phyloP scores from a whole-genome alignment of 2,888 invertebrate genomes.

The Agrochola macilenta region DNA sequence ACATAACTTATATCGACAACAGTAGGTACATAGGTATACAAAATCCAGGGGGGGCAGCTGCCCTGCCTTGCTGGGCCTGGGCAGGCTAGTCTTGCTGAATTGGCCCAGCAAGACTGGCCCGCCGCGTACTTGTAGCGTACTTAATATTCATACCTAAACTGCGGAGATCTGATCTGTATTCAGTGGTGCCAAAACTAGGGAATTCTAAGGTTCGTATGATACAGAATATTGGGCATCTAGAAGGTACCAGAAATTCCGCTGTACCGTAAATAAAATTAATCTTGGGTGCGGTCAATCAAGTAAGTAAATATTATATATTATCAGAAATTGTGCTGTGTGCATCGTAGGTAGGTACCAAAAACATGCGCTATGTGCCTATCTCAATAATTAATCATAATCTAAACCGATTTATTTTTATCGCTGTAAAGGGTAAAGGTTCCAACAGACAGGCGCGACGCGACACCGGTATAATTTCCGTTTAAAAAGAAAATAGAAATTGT shows the following conservation, averaged over 20 bases:
- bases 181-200: background rate
- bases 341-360: background rate
- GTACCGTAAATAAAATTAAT: background rate
- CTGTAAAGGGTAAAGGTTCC: no score
- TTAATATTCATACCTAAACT: no score
- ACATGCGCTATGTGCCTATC: background rate
- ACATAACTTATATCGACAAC: no score
- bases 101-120: no score
- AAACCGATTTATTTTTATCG: conserved; percentile 6
- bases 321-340: background rate
- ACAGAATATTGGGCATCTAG: background rate
- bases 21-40: no score
- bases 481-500: no score
- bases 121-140: no score
- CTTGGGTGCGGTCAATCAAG: conserved; percentile 17
- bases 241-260: background rate
- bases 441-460: background rate
- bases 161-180: no score
- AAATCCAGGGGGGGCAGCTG: no score
- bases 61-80: no score
- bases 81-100: no score
- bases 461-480: no score
- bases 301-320: conserved; percentile 5
- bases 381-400: conserved; percentile 11
- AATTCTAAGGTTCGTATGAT: background rate